Conservation (phyloP, 2,797 vertebrate species). For the Echiichthys vipera region DNA sequence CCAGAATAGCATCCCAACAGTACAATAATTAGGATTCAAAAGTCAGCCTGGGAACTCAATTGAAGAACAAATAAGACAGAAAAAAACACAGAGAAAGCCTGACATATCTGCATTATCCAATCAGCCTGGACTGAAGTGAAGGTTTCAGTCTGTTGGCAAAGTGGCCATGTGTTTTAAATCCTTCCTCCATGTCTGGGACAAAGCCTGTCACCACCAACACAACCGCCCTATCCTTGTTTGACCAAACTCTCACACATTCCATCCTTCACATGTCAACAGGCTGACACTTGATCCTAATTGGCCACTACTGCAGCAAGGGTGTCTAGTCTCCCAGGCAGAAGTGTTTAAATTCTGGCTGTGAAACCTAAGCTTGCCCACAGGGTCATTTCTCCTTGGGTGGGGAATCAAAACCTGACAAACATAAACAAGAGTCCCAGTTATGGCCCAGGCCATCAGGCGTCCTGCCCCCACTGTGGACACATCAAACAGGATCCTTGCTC, state of each 20-base stretch:
- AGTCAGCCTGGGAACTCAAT: neutral
- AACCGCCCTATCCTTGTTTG: slow-evolving; percentile 60
- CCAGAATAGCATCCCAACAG: slow-evolving; percentile 3
- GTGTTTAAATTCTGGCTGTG: slow-evolving; percentile 72
- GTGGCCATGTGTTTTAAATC: slow-evolving; percentile 76
- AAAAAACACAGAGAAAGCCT: neutral
- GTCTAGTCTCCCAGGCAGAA: slow-evolving; percentile 56
- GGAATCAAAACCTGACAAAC: slow-evolving; percentile 67
- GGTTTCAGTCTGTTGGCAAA: slow-evolving; percentile 57
- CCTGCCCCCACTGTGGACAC: slow-evolving; percentile 22
- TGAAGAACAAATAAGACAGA: neutral
- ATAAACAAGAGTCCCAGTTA: slow-evolving; percentile 63
- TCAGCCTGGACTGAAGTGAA: slow-evolving; percentile 40
- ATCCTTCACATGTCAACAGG: slow-evolving; percentile 81
- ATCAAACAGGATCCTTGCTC: slow-evolving; percentile 57
- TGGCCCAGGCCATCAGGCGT: slow-evolving; percentile 32
- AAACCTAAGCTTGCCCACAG: slow-evolving; percentile 65
- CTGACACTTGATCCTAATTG: slow-evolving; percentile 85
- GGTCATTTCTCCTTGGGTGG: slow-evolving; percentile 74
- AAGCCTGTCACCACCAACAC: slow-evolving; percentile 73
- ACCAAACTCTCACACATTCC: slow-evolving; percentile 71
- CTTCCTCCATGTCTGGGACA: slow-evolving; percentile 61
- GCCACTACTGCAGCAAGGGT: slow-evolving; percentile 57
- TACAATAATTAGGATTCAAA: neutral
- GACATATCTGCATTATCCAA: slow-evolving; percentile 23